Base-by-base conservation (phyloP, 2,113 vertebrate genomes). In the Phalacrocorax brasilianus region DNA sequence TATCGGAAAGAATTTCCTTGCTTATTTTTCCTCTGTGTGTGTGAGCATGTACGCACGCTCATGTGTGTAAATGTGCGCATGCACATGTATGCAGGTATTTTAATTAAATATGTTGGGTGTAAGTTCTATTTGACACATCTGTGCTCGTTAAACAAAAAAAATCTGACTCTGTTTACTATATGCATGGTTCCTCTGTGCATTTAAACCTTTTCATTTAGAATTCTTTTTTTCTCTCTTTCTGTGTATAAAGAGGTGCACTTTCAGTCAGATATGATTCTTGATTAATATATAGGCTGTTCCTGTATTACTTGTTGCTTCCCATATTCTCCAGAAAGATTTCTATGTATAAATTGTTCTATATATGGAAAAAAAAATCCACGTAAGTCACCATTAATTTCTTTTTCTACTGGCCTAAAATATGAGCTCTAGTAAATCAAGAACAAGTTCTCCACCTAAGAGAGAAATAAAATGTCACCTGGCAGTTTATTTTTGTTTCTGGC, bases 21-120 rank as follows among this genome's bases (percentile, higher is more conserved):
- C 98, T 99, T 99, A 98, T 98, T 99, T 99, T 99, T 98, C 97
- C 95, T 97, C 30, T 85, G 30, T 96, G 93, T 97, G 70, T 85
- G 91, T 96, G 58, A 88, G 71, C 86, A 85, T 76, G 61, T 67
- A 8, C 23, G 5, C 8, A 74, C 56, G 20, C 12, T 89, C 95
- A 62, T 70, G 75, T 94, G 91, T 97, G 94, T 91, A 92, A 92
- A 53, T 74, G 59, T 89, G 68, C 83, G 52, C 26, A 35, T 7
- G 6, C 32, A 56, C 8, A 9, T 67, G 44, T 78, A 70, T 89
- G 93, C 88, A 78, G 47, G 75, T 94, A 84, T 95, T 92, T 97
- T 96, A 89, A 96, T 96, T 95, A 89, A 96, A 95, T 82, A 76
- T 92, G 59, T 91, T 96, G 23, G 32, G 74, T 89, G 45, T 62